phyloP scores from a whole-genome alignment of 2,888 invertebrate genomes.

The Polyploca ridens region DNA sequence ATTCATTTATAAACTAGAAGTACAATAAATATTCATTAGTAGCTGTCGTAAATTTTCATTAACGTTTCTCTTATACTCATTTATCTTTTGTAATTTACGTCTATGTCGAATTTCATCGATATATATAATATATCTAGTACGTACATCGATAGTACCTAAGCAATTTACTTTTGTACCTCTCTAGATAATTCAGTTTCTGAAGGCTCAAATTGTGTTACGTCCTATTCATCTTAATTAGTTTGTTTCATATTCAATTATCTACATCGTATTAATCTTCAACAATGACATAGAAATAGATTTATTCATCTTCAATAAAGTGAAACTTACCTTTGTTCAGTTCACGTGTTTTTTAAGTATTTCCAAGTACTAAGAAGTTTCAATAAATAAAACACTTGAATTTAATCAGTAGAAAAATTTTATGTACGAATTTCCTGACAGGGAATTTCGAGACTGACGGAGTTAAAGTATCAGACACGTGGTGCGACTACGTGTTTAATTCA shows the following conservation, averaged over 20 bases:
- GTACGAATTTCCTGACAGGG: slow-evolving; percentile 75
- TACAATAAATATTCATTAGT: background rate
- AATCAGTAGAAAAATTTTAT: too few species aligned
- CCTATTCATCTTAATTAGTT: background rate
- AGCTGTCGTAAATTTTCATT: too few species aligned
- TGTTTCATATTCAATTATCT: background rate
- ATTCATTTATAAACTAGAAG: too few species aligned
- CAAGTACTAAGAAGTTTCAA: too few species aligned
- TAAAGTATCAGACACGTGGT: slow-evolving; percentile 90
- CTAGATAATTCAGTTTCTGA: background rate
- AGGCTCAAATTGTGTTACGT: background rate
- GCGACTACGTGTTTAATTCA: slow-evolving; percentile 93
- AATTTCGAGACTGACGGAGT: slow-evolving; percentile 93
- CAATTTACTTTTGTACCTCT: background rate
- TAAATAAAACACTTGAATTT: background rate
- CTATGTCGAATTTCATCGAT: background rate
- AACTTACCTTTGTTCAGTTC: too few species aligned
- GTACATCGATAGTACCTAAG: background rate
- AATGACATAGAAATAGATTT: too few species aligned
- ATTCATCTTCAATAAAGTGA: too few species aligned
- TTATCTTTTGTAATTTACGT: background rate
- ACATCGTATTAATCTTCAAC: too few species aligned
- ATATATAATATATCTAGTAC: background rate
- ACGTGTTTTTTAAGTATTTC: too few species aligned
- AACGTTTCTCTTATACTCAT: background rate